phyloP scores from a whole-genome alignment of 2,797 vertebrate genomes.

The Vireo griseus region DNA sequence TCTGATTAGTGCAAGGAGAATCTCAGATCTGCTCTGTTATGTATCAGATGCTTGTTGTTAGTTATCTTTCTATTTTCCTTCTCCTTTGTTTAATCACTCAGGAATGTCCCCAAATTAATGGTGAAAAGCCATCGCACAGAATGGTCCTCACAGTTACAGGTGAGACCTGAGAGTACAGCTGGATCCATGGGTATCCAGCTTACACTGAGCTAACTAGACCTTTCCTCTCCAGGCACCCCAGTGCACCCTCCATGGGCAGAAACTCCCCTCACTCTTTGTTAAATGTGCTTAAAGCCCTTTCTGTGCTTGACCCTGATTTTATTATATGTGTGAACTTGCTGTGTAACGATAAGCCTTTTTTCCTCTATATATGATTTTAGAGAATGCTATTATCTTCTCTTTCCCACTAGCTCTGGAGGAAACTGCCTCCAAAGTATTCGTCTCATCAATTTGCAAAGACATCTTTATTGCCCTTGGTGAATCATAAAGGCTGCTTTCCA shows the following conservation, averaged over 20 bases:
- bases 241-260: background rate
- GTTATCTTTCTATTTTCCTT: background rate
- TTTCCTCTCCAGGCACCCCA: accelerated
- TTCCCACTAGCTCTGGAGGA: background rate
- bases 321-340: background rate
- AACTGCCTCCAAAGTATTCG: conserved; percentile 17
- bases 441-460: conserved; percentile 58
- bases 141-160: background rate
- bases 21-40: background rate
- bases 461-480: conserved; percentile 52
- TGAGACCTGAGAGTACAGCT: background rate
- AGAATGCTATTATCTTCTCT: background rate
- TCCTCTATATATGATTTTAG: background rate
- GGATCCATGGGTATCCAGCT: background rate
- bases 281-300: background rate
- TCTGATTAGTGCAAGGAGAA: background rate
- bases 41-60: background rate
- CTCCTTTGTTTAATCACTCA: background rate
- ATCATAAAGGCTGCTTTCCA: conserved; percentile 44
- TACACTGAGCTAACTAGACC: background rate
- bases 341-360: accelerated
- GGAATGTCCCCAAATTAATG: background rate
- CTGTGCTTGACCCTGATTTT: background rate
- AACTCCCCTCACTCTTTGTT: background rate
- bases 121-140: background rate